Percentiles rank a stretch among this genome's conserved stretches.
These are phyloP conservation scores for Griposia aprilina DNA, from an alignment of 2,888 invertebrate genomes.

Conservation along the genomic window DNA sequence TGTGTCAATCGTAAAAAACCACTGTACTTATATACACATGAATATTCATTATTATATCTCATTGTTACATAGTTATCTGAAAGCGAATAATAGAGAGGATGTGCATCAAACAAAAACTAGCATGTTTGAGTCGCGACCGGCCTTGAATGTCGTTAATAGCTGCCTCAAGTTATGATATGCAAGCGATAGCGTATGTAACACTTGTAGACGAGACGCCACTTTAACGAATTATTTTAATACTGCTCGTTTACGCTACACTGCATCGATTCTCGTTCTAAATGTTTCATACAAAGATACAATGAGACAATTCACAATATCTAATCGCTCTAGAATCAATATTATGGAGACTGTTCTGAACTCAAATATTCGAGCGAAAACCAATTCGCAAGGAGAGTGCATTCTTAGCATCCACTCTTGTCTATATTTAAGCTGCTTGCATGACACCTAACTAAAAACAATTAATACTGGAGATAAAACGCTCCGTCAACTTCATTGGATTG, in stretches of 20 bases:
- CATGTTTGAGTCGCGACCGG: conserved; percentile 55
- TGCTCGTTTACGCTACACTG: conserved; percentile 6
- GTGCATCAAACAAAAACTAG: conserved; percentile 71
- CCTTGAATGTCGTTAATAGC: conserved; percentile 65
- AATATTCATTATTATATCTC: conserved; percentile 64
- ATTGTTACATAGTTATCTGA: conserved; percentile 61
- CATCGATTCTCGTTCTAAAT: background rate
- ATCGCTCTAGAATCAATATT: background rate
- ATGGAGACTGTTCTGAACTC: background rate
- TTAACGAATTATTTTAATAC: conserved; percentile 5
- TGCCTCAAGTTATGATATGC: conserved; percentile 36
- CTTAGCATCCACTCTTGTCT: conserved; percentile 13
- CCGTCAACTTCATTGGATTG: conserved; percentile 30
- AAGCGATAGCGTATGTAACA: conserved; percentile 39
- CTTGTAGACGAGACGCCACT: background rate
- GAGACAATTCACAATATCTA: background rate
- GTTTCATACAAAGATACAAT: background rate
- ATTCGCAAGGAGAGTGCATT: conserved; percentile 27
- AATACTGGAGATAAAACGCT: conserved; percentile 19
- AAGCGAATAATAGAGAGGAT: conserved; percentile 70
- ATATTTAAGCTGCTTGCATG: conserved; percentile 6
- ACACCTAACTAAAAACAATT: conserved; percentile 27
- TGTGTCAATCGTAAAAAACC: conserved; percentile 41
- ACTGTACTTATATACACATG: conserved; percentile 43
- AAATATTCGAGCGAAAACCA: conserved; percentile 5